Conservation (phyloP, 92 coral and sea anemone species). For the Zoanthus sociatus region DNA sequence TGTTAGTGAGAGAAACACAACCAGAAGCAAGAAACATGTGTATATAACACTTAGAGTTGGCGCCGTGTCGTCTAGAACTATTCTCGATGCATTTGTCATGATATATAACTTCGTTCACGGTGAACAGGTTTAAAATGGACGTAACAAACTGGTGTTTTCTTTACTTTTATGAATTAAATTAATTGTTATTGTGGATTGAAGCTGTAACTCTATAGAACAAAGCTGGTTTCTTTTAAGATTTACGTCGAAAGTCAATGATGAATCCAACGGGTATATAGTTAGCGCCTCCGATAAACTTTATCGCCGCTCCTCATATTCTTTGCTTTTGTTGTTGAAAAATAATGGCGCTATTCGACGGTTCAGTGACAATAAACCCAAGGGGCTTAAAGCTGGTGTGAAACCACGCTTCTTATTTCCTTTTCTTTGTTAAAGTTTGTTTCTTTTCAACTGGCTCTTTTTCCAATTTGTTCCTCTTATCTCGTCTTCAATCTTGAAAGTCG, state of each 20-base stretch:
- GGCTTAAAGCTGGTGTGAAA: background rate
- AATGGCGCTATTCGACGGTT: background rate
- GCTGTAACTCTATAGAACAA: background rate
- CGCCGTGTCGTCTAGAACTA: slow-evolving; percentile 17
- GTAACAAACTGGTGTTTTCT: background rate
- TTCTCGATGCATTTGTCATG: slow-evolving; percentile 36
- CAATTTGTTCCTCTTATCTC: slow-evolving; percentile 2
- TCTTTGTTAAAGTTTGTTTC: background rate
- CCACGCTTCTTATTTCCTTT: background rate
- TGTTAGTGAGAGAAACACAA: slow-evolving; percentile 69
- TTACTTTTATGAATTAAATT: background rate
- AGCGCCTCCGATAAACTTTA: background rate
- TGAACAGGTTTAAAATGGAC: background rate
- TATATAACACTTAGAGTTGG: slow-evolving; percentile 61
- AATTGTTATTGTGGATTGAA: background rate
- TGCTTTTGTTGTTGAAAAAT: background rate
- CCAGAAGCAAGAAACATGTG: slow-evolving; percentile 51
- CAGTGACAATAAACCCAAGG: background rate
- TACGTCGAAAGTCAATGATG: background rate
- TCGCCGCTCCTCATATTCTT: background rate
- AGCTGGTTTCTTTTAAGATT: background rate
- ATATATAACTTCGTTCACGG: background rate
- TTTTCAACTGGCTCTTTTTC: background rate
- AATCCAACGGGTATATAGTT: background rate
- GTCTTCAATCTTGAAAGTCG: background rate